Evolutionary conservation across 1,140 invertebrate genomes (phyloP).

Genomic region (Nautilus pompilius): DNA sequence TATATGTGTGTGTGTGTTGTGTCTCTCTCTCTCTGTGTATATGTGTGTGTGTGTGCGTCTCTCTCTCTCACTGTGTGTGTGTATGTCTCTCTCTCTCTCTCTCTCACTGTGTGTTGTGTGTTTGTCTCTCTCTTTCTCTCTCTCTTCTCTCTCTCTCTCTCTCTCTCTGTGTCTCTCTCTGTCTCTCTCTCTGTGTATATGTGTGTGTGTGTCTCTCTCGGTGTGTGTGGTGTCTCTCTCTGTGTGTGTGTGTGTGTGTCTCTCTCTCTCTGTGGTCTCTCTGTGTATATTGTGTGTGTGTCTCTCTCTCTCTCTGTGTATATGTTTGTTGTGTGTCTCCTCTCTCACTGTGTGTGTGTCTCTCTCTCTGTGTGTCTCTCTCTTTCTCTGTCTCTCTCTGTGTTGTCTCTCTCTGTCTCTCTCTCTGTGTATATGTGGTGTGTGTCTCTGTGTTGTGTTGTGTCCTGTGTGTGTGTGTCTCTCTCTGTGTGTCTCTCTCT

Average conservation of each 20-base stretch:
- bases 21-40: no score
- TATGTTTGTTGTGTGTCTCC: no score
- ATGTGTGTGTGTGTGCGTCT: no score
- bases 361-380: background rate
- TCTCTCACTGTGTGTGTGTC: background rate
- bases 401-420: background rate
- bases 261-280: background rate
- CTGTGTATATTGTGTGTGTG: background rate
- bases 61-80: no score
- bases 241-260: background rate
- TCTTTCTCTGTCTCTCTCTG: background rate
- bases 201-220: background rate
- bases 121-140: no score
- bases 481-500: background rate
- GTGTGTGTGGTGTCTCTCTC: background rate
- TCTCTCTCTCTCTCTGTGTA: no score
- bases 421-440: background rate
- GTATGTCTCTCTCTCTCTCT: no score
- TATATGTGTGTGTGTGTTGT: no score
- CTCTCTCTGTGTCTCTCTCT: background rate
- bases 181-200: background rate
- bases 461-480: background rate
- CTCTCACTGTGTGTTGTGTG: no score
- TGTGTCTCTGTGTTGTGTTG: background rate
- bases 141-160: no score